phyloP scores from a whole-genome alignment of 2,888 invertebrate genomes.

The Xiphydria camelus region DNA sequence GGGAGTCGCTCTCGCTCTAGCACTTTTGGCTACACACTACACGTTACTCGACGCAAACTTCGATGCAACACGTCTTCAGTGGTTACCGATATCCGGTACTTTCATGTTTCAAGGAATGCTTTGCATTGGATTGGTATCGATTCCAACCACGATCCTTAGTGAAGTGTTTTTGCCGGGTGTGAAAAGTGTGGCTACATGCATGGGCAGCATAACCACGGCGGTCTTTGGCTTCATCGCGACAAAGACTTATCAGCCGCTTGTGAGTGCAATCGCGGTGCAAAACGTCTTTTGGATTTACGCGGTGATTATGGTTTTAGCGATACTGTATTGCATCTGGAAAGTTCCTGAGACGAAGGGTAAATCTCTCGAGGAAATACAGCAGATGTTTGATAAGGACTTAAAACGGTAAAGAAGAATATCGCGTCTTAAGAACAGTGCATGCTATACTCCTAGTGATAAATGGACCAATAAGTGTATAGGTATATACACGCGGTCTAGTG shows the following conservation, averaged over 20 bases:
- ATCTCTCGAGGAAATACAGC: constrained; percentile 44
- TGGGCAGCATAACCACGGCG: constrained; percentile 27
- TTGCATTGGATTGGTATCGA: constrained; percentile 29
- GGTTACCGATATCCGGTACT: constrained; percentile 34
- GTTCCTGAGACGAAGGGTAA: constrained; percentile 51
- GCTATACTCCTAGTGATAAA: too few relatives aligned
- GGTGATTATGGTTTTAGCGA: constrained; percentile 24
- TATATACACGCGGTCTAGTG: too few relatives aligned
- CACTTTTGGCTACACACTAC: constrained; percentile 33
- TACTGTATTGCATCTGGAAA: constrained; percentile 28
- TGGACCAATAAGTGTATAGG: too few relatives aligned
- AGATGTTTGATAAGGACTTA: constrained; percentile 28
- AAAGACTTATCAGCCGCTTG: constrained; percentile 32
- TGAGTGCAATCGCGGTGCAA: constrained; percentile 26
- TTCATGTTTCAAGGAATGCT: constrained; percentile 27
- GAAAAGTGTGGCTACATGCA: constrained; percentile 34
- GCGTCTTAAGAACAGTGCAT: constrained; percentile 20
- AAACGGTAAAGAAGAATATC: constrained; percentile 16
- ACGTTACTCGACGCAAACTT: constrained; percentile 32
- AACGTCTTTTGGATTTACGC: constrained; percentile 38
- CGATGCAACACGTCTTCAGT: constrained; percentile 32
- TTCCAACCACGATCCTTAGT: constrained; percentile 32
- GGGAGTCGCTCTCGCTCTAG: constrained; percentile 32
- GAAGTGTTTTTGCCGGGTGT: constrained; percentile 37
- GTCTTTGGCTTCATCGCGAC: constrained; percentile 27